A percentile compares a stretch with the other conserved stretches of the same genome.
Evolutionary conservation across 2,113 vertebrate genomes (phyloP).

Genomic region (Salminus brasiliensis): DNA sequence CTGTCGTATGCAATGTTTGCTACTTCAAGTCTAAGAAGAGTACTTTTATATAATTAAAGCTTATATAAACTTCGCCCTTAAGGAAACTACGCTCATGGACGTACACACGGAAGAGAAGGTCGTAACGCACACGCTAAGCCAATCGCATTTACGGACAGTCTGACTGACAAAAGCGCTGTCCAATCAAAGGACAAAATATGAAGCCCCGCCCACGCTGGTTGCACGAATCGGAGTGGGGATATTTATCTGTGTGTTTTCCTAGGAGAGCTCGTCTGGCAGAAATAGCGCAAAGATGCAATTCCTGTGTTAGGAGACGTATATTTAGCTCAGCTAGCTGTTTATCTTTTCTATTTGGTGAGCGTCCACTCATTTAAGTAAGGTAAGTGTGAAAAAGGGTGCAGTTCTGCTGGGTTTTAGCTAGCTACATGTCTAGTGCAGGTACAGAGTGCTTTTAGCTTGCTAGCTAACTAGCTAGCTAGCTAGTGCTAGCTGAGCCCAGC

Average conservation of each 20-base stretch:
- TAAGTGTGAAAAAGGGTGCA: constrained; percentile 43
- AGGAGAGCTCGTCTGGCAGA: neutral
- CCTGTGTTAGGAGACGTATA: constrained; percentile 45
- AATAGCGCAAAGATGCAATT: neutral
- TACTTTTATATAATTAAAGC: neutral
- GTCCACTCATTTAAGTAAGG: constrained; percentile 40
- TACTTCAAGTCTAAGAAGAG: too few relatives aligned
- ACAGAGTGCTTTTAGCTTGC: neutral
- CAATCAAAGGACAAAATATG: constrained; percentile 57
- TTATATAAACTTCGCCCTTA: neutral
- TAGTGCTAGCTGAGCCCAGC: neutral
- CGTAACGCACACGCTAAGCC: constrained; percentile 21
- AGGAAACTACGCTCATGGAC: neutral
- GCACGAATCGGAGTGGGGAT: neutral
- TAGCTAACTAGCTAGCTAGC: neutral
- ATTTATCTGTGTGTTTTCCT: constrained; percentile 5
- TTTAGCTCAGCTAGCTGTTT: constrained; percentile 33
- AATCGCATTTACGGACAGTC: constrained; percentile 48
- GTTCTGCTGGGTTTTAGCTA: neutral
- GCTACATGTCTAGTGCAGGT: neutral
- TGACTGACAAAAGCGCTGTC: constrained; percentile 51
- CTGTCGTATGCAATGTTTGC: neutral
- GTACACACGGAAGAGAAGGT: constrained; percentile 24
- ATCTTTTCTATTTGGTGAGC: constrained; percentile 12
- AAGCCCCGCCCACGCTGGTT: constrained; percentile 34